These are phyloP conservation scores for Drosophila prostipennis DNA, from an alignment of 2,888 invertebrate genomes.

Conservation along the genomic window DNA sequence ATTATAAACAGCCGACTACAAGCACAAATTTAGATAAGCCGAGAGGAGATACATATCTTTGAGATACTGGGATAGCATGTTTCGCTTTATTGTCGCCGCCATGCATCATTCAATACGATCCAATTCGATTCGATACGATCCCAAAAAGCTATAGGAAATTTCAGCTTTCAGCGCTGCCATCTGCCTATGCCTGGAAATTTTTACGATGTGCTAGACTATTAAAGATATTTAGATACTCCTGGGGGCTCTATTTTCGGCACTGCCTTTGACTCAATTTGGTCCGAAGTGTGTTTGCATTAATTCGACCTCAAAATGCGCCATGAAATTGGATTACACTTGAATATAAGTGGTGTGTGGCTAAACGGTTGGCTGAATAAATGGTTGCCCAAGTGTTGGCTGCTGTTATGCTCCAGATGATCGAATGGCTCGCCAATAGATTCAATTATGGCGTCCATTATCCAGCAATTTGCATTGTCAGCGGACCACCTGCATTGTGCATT, in stretches of 20 bases:
- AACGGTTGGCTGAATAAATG: constrained; percentile 7
- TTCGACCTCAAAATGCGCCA: constrained; percentile 53
- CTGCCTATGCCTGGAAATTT: constrained; percentile 63
- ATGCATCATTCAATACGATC: constrained; percentile 50
- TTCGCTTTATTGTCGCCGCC: constrained; percentile 72
- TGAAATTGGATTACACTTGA: constrained; percentile 51
- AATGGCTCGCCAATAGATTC: constrained; percentile 9
- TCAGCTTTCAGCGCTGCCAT: constrained; percentile 72
- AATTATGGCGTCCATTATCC: constrained; percentile 31
- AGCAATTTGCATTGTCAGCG: constrained; percentile 41
- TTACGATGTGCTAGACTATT: constrained; percentile 72
- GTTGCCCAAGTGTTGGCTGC: constrained; percentile 29
- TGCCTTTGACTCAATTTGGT: constrained; percentile 46
- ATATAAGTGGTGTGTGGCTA: constrained; percentile 5
- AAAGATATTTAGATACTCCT: constrained; percentile 37
- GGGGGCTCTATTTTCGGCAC: constrained; percentile 31
- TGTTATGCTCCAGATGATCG: constrained; percentile 7
- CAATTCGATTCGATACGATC: constrained; percentile 7
- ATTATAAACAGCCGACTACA: constrained; percentile 54
- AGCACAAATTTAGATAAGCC: constrained; percentile 49
- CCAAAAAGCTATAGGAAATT: constrained; percentile 58
- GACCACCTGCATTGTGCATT: constrained; percentile 47
- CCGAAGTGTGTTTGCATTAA: constrained; percentile 60
- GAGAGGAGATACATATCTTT: constrained; percentile 13
- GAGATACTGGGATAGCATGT: constrained; percentile 41